Evolutionary conservation across 2,888 invertebrate genomes (phyloP), one percentile per base, ranked within the genome.

Genomic region (Conus canariensis): DNA sequence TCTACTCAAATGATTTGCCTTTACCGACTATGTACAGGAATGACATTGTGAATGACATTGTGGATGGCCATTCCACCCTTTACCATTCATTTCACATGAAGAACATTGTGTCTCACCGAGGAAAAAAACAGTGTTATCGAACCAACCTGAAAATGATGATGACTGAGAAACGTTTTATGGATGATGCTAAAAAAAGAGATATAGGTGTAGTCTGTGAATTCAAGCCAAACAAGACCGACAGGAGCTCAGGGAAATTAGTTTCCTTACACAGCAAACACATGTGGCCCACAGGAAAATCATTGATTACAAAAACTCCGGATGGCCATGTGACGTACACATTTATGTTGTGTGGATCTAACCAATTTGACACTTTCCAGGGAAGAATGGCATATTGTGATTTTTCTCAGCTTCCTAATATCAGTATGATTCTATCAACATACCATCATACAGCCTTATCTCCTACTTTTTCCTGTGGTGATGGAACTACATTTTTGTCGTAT

Each of bases 91-190:
- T 80, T 80, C 14, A 45, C 10, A 6, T 30, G 12, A 0, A 45
- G 5, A 1, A 6, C 19, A 3, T 10, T 12, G 30, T 19, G 10
- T 10, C 14, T 6, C 10, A 45, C 45, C 16, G 3, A 74, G 74
- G 74, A 74, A 22, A n/a, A 14, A 30, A 45, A 16, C 6, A 30
- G 14, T 80, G 77, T 30, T 30, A 22, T 12, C 3, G 2, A 16
- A 16, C 4, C 4, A 12, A 3, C 1, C 0, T 2, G 16, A 8
- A 5, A 16, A 58, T 8, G 1, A 3, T 58, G 3, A 8, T 6
- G 1, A 58, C 19, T 58, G 2, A 7, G 56, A 9, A 12, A 56
- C 22, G 82, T 19, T 56, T 22, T 58, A 19, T 83, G 19, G 22
- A 58, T 9, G 56, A 19, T 6, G 2, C 45, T 45, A 3, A 1